Conservation (phyloP, 2,797 vertebrate species). For the Iguana delicatissima region DNA sequence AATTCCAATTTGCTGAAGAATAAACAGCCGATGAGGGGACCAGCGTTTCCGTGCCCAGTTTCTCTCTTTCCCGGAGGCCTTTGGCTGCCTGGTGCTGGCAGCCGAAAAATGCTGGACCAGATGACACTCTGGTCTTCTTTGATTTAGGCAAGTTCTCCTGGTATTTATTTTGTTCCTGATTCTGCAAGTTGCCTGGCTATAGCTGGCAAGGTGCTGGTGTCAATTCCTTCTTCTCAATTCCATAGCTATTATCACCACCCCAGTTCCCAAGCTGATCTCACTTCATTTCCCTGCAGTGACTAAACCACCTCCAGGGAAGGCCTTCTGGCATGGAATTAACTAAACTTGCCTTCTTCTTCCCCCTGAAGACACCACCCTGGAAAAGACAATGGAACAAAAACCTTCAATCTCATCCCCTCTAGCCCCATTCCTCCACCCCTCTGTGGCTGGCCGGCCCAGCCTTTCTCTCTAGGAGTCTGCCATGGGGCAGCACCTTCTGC, state of each 20-base stretch:
- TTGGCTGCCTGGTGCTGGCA: background rate
- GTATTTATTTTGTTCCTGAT: background rate
- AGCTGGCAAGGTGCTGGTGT: background rate
- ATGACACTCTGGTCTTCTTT: background rate
- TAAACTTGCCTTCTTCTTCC: background rate
- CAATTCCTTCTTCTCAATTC: background rate
- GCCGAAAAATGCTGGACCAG: background rate
- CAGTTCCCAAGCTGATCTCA: background rate
- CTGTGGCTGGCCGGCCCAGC: background rate
- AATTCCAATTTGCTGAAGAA: background rate
- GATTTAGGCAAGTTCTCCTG: background rate
- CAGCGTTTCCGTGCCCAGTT: background rate
- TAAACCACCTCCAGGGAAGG: background rate
- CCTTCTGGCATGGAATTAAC: background rate
- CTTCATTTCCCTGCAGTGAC: slow-evolving; percentile 14
- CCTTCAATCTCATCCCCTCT: background rate
- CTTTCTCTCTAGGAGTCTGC: background rate
- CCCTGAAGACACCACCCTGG: background rate
- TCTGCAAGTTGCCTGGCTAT: background rate
- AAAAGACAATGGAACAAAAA: slow-evolving; percentile 22
- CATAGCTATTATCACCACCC: background rate
- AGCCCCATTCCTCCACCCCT: background rate
- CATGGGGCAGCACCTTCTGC: slow-evolving; percentile 4
- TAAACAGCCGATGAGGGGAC: background rate
- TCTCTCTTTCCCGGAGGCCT: slow-evolving; percentile 5